Percentiles rank a stretch among this genome's conserved stretches.
These are phyloP conservation scores for Bembecia ichneumoniformis DNA, from an alignment of 2,888 invertebrate species.

Conservation along the genomic window DNA sequence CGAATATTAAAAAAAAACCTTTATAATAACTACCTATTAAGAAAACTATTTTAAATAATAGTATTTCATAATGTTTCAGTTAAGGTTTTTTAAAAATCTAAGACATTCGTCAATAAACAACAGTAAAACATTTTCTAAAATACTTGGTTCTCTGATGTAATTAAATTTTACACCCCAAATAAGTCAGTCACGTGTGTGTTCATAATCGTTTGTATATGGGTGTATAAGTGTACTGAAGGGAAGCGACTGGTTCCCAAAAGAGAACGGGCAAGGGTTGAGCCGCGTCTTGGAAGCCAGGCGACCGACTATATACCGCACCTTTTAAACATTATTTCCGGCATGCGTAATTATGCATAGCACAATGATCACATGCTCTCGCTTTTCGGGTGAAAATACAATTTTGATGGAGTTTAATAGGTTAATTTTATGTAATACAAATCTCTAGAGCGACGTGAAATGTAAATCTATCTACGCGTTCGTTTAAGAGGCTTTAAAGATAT, in stretches of 20 bases:
- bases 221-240: slow-evolving; percentile 15
- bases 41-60: too few relatives aligned
- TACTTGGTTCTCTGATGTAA: slow-evolving; percentile 38
- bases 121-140: slow-evolving; percentile 42
- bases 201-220: slow-evolving; percentile 28
- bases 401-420: slow-evolving; percentile 15
- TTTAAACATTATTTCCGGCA: slow-evolving; percentile 51
- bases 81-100: too few relatives aligned
- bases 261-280: slow-evolving; percentile 30
- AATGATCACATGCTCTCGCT: slow-evolving; percentile 29
- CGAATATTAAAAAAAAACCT: too few relatives aligned
- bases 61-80: too few relatives aligned
- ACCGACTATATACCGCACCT: slow-evolving; percentile 17
- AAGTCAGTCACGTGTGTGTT: slow-evolving; percentile 34
- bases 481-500: too few relatives aligned
- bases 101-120: slow-evolving; percentile 15
- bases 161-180: slow-evolving; percentile 52
- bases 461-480: too few relatives aligned
- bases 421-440: neutral
- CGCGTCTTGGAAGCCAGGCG: slow-evolving; percentile 29
- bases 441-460: too few relatives aligned
- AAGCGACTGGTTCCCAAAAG: slow-evolving; percentile 13
- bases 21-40: too few relatives aligned
- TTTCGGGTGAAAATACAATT: slow-evolving; percentile 15
- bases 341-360: slow-evolving; percentile 48